A percentile compares a stretch with the other conserved stretches of the same genome.
phyloP scores from a whole-genome alignment of 2,888 invertebrate species.

The Spodoptera littoralis region DNA sequence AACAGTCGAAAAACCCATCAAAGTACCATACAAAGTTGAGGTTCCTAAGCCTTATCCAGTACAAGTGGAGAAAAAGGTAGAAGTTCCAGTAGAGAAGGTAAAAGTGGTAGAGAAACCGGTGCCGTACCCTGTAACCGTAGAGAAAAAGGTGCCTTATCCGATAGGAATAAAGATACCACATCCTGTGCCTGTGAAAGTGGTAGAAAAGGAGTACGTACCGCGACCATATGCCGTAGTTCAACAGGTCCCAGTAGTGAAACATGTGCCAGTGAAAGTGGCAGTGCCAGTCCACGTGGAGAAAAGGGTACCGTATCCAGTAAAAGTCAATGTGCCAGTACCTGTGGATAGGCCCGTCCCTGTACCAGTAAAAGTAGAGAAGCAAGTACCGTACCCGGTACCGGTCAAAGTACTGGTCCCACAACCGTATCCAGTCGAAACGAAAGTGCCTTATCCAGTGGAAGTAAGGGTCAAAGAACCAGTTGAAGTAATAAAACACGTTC shows the following conservation, averaged over 20 bases:
- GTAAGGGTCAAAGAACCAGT: slow-evolving; percentile 82
- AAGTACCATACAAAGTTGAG: slow-evolving; percentile 86
- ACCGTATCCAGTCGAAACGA: slow-evolving; percentile 87
- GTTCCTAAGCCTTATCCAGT: slow-evolving; percentile 88
- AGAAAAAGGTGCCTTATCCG: slow-evolving; percentile 83
- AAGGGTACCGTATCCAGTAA: slow-evolving; percentile 80
- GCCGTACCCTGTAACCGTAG: slow-evolving; percentile 82
- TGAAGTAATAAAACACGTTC: slow-evolving; percentile 82
- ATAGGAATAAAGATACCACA: slow-evolving; percentile 83
- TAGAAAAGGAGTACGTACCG: slow-evolving; percentile 85
- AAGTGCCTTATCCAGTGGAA: slow-evolving; percentile 85
- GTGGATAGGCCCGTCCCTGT: slow-evolving; percentile 81
- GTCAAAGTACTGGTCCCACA: slow-evolving; percentile 82
- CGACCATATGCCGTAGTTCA: slow-evolving; percentile 84
- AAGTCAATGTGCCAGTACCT: slow-evolving; percentile 75
- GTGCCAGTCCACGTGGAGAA: slow-evolving; percentile 79
- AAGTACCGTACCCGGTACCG: slow-evolving; percentile 81
- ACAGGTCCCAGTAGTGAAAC: slow-evolving; percentile 79
- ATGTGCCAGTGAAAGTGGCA: slow-evolving; percentile 81
- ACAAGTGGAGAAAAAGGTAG: slow-evolving; percentile 80
- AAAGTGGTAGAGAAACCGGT: slow-evolving; percentile 76
- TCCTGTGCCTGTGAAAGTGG: slow-evolving; percentile 85
- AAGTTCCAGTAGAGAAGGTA: slow-evolving; percentile 75
- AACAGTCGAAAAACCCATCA: slow-evolving; percentile 88
- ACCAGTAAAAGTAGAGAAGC: slow-evolving; percentile 80